These are phyloP conservation scores for Perodicticus potto DNA, from an alignment of 2,797 vertebrate genomes.

Conservation along the genomic window DNA sequence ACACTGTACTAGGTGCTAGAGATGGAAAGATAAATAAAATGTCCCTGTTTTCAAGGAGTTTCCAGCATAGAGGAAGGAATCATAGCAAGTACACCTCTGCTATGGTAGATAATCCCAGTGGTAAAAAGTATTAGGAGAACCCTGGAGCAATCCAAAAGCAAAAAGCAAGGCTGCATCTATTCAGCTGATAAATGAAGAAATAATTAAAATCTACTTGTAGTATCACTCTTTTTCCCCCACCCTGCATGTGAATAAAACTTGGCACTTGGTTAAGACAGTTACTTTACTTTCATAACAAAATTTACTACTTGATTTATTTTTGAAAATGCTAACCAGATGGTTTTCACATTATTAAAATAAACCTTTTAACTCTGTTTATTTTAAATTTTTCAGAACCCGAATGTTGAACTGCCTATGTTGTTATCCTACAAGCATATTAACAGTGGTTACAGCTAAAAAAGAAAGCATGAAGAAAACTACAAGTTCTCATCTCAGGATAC, in stretches of 20 bases:
- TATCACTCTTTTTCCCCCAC: background rate
- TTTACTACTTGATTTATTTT: constrained; percentile 74
- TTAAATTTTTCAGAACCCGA: constrained; percentile 87
- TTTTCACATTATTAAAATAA: constrained; percentile 67
- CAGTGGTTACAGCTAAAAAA: constrained; percentile 83
- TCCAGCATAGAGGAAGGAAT: background rate
- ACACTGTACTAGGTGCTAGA: background rate
- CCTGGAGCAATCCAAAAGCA: constrained; percentile 80
- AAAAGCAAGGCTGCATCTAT: constrained; percentile 28
- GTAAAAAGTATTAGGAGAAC: constrained; percentile 36
- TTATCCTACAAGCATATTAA: constrained; percentile 90
- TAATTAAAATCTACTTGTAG: constrained; percentile 50
- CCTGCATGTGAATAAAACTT: constrained; percentile 86
- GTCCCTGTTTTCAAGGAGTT: background rate
- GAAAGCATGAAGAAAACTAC: constrained; percentile 85
- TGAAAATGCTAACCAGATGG: constrained; percentile 63
- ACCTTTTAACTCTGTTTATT: constrained; percentile 78
- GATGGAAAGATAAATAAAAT: background rate
- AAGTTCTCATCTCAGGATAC: constrained; percentile 88
- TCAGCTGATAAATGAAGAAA: background rate
- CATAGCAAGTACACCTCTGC: background rate
- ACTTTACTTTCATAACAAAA: constrained; percentile 69
- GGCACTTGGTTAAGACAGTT: constrained; percentile 83
- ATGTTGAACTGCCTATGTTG: constrained; percentile 88
- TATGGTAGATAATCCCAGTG: background rate